These are phyloP conservation scores for Parapsyche elsis DNA, from an alignment of 1,140 invertebrate species.

Conservation along the genomic window DNA sequence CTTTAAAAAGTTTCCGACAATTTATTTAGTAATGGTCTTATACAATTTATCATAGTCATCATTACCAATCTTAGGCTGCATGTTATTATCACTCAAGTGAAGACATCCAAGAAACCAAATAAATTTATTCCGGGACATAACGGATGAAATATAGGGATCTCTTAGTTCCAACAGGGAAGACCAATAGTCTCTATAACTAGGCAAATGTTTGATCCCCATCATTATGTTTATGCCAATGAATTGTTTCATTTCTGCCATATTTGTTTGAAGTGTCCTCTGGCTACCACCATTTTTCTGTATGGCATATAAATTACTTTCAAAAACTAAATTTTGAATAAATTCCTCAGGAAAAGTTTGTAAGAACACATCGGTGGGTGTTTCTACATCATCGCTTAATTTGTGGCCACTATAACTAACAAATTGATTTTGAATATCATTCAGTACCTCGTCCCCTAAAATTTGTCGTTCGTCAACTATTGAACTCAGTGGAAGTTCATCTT, in stretches of 20 bases:
- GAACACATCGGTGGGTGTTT: too few relatives aligned
- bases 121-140: background rate
- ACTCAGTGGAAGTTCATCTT: background rate
- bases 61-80: background rate
- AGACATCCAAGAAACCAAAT: conserved; percentile 17
- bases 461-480: background rate
- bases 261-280: background rate
- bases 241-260: background rate
- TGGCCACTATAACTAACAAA: background rate
- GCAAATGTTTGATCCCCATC: conserved; percentile 6
- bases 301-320: conserved; percentile 27
- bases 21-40: too few relatives aligned
- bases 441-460: background rate
- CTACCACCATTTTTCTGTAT: background rate
- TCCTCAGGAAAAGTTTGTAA: too few relatives aligned
- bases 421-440: background rate
- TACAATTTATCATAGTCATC: background rate
- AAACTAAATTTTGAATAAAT: too few relatives aligned
- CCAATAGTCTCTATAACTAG: conserved; percentile 24
- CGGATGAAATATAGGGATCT: background rate
- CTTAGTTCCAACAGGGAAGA: background rate
- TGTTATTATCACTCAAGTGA: conserved; percentile 21
- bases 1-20: too few relatives aligned
- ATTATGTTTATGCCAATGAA: conserved; percentile 20
- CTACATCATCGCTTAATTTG: too few relatives aligned